Evolutionary conservation across 2,888 invertebrate species (phyloP), one percentile per base, ranked within the genome.

Genomic region (Drosophila silvestris): DNA sequence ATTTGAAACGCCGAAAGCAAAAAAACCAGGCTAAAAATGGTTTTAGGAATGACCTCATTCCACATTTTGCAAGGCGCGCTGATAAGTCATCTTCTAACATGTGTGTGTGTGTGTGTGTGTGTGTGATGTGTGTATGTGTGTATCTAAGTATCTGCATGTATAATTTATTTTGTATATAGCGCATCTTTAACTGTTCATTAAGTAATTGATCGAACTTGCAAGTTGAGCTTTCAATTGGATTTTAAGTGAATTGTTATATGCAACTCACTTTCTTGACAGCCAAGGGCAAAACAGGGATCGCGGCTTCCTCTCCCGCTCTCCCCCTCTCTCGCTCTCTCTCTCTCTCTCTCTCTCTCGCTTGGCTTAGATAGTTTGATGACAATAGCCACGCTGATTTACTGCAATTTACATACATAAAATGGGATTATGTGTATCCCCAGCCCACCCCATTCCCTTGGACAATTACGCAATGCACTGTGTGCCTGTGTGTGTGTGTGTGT

Each of bases 41-140:
- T 70, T 75, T 84, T 78, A 80, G 85, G 60, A 85, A 85, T 85
- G 85, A 88, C 85, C 88, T 85, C 85, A 85, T 88, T 85, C 69
- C 68, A n/a, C 57, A 81, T 77, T 77, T 69, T 39, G 79, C 80
- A 79, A 77, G 60, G 37, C 65, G 52, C 69, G 37, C 57, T 75
- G 77, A 75, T 84, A 84, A 84, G 78, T 82, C 74, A 71, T 68
- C 65, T 67, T 70, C 32, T 69, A 78, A 70, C 68, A 60, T 37
- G 44, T 54, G 47, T 41, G 28, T 52, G 19, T 58, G 47, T 63
- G 50, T 65, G 26, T 28, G 5, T 12, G 12, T 37, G 32, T 54
- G 41, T 47, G n/a, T 52, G 19, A 5, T 12, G 12, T 37, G 32
- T 54, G 41, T 47, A 26, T 52, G 19, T 59, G 47, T 63, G 50